Base-by-base conservation (phyloP, 2,113 vertebrate species). In the Malaclemys terrapin region DNA sequence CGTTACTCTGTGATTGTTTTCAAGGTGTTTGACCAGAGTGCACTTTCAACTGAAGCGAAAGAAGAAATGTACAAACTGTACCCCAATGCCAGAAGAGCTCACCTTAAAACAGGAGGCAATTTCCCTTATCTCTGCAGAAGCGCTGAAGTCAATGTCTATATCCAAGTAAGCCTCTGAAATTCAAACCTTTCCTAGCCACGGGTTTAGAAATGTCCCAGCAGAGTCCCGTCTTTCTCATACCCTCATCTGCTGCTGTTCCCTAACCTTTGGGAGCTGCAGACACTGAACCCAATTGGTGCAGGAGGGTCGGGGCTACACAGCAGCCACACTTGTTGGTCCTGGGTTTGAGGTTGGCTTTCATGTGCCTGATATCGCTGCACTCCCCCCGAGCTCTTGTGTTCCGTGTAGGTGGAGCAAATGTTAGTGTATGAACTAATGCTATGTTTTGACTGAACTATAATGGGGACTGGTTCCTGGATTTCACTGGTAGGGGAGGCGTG, bases 1-100 rank as follows among this genome's bases (percentile, higher is more conserved):
- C 29, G 81, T 91, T 88, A 90, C 56, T 38, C 82, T 90, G 54
- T 62, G 59, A n/a, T 56, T 87, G 59, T 94, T 89, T 24, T 5
- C 1, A 1, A 99, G 99, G 99, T 99, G 87, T 99, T 99, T 88
- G 99, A 99, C 98, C 99, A 99, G 98, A 99, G 99, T 0, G 99
- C 99, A 0, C 99, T 99, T 86, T 99, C 99, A 0, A 98, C 98
- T 0, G 99, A 99, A 96, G 99, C 99, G 8, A 99, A 99, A 96
- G 99, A 99, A 91, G 99, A 99, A 96, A 99, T 99, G 99, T 99
- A 99, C 91, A 99, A 99, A 78, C 98, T 99, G 89, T 99, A 99
- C 82, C 99, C 99, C 1, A 99, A 99, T 2, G 99, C 99, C 65
- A 98, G 99, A 56, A 98, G 99, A 97, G 99, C 99, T 85, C 99